Percentiles rank a stretch among this genome's conserved stretches.
These are phyloP conservation scores for Girardinichthys multiradiatus DNA, from an alignment of 2,113 vertebrate species.

Conservation along the genomic window DNA sequence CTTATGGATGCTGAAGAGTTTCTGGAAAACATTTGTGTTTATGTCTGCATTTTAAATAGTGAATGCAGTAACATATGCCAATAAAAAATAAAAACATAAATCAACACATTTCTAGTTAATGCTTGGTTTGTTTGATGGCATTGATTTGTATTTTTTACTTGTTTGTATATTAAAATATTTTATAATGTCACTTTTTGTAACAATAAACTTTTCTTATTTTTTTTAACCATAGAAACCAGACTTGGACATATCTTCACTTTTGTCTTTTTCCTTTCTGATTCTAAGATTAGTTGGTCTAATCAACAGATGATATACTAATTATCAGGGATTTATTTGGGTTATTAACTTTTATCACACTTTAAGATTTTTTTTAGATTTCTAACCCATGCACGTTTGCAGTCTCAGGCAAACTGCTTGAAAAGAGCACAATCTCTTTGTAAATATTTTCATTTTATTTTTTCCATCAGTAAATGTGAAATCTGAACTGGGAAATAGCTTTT, in stretches of 20 bases:
- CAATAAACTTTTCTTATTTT: not conserved
- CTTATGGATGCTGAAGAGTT: constrained; percentile 49
- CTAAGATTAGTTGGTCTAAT: not conserved
- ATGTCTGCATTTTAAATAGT: constrained; percentile 7
- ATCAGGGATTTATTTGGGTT: not conserved
- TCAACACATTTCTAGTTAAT: not conserved
- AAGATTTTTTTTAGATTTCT: no score
- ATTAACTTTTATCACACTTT: no score
- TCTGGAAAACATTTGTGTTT: constrained; percentile 48
- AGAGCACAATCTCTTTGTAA: not conserved
- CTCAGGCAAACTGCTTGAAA: not conserved
- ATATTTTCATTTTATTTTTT: not conserved
- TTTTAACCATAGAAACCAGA: not conserved
- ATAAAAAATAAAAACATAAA: not conserved
- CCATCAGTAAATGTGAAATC: not conserved
- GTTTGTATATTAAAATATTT: not conserved
- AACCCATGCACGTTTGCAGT: not conserved
- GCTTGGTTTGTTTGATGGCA: not conserved
- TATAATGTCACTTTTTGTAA: no score
- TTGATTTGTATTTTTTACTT: not conserved
- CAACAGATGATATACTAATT: not conserved
- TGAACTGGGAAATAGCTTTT: not conserved
- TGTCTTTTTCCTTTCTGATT: no score
- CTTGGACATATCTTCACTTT: no score
- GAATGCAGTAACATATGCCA: not conserved